Conservation (phyloP, 1,140 invertebrate genomes). For the Steinernema khuongi region DNA sequence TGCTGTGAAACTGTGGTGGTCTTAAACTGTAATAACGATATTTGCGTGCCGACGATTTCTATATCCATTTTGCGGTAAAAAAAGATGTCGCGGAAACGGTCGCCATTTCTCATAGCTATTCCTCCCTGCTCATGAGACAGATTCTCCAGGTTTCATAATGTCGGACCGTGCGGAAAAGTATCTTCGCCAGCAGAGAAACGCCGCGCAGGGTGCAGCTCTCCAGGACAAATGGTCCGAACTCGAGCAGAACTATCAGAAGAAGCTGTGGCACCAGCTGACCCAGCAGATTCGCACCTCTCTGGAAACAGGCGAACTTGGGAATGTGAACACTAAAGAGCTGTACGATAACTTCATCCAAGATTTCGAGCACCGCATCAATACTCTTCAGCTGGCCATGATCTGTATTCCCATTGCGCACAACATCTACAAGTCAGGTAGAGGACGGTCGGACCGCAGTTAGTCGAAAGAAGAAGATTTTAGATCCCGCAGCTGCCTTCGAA, state of each 20-base stretch:
- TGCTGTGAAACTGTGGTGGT: no score
- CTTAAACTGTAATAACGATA: no score
- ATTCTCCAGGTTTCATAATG: slow-evolving; percentile 10
- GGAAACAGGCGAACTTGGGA: slow-evolving; percentile 32
- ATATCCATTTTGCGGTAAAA: no score
- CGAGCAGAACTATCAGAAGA: slow-evolving; percentile 48
- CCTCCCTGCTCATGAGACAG: neutral
- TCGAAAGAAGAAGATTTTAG: slow-evolving; percentile 28
- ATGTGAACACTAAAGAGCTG: slow-evolving; percentile 46
- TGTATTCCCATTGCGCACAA: slow-evolving; percentile 45
- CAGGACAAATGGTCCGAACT: slow-evolving; percentile 49
- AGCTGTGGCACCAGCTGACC: slow-evolving; percentile 55
- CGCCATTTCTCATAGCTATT: no score
- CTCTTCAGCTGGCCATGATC: slow-evolving; percentile 49
- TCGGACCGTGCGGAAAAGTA: slow-evolving; percentile 48
- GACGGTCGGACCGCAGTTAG: neutral
- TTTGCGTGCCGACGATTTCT: no score
- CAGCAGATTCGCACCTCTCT: slow-evolving; percentile 32
- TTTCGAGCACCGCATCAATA: slow-evolving; percentile 53
- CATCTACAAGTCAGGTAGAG: slow-evolving; percentile 41
- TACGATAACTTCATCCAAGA: slow-evolving; percentile 54
- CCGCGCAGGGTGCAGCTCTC: slow-evolving; percentile 58
- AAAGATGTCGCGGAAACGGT: no score
- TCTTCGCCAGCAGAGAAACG: slow-evolving; percentile 44
- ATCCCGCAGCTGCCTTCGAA: slow-evolving; percentile 42